Conservation (phyloP, 1,140 invertebrate species). For the Platyscapa corneri region DNA sequence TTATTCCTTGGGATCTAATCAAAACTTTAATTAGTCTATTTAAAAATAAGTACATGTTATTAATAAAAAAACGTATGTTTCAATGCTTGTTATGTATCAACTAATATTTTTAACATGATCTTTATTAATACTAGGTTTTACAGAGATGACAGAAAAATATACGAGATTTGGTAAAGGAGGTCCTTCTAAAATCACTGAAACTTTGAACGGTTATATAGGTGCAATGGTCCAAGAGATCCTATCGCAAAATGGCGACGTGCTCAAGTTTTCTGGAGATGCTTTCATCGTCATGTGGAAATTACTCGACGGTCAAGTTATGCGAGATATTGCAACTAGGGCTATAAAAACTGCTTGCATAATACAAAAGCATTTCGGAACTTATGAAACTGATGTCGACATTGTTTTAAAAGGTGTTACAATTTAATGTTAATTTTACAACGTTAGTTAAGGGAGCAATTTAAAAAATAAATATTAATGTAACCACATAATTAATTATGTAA, state of each 20-base stretch:
- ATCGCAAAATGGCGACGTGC: conserved; percentile 78
- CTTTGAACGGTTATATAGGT: conserved; percentile 79
- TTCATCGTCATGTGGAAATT: conserved; percentile 80
- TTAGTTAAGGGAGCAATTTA: background rate
- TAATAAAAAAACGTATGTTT: no score
- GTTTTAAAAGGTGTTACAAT: conserved; percentile 72
- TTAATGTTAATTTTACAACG: background rate
- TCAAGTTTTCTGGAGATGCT: conserved; percentile 81
- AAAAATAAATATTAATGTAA: background rate
- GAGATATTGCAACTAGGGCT: conserved; percentile 76
- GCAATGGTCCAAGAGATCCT: conserved; percentile 80
- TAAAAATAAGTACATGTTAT: no score
- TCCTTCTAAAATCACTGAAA: conserved; percentile 78
- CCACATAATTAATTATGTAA: background rate
- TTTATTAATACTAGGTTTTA: conserved; percentile 76
- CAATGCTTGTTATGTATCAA: no score
- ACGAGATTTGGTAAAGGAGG: conserved; percentile 77
- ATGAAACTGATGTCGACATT: conserved; percentile 76
- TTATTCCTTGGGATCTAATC: no score
- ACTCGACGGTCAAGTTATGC: conserved; percentile 72
- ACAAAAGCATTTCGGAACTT: conserved; percentile 78
- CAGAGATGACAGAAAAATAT: conserved; percentile 79
- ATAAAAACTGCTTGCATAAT: conserved; percentile 79
- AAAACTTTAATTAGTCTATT: no score
- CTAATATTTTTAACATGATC: no score